These are phyloP conservation scores for Chymomyza fuscimana DNA, from an alignment of 2,888 invertebrate species.

Conservation along the genomic window DNA sequence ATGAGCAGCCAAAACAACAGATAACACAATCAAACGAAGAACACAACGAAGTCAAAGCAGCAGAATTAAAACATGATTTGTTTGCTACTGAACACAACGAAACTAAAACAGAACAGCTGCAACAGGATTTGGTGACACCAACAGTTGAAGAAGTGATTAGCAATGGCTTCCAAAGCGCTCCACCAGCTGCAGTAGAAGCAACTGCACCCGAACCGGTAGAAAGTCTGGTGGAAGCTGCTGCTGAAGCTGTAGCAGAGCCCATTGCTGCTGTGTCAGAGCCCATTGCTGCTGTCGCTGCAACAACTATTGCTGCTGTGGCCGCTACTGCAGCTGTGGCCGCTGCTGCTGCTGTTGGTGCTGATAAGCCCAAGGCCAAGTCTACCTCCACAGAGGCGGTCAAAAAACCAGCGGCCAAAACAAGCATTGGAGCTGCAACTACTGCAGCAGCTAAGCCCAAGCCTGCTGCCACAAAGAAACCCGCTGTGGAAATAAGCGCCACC, in stretches of 20 bases:
- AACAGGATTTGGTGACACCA: slow-evolving; percentile 6
- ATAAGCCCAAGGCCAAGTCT: slow-evolving; percentile 47
- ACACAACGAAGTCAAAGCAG: slow-evolving; percentile 34
- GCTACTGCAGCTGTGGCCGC: slow-evolving; percentile 34
- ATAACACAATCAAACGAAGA: slow-evolving; percentile 37
- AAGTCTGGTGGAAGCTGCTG: slow-evolving; percentile 15
- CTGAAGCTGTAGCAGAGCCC: slow-evolving; percentile 17
- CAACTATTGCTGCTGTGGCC: slow-evolving; percentile 15
- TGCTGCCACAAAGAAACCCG: slow-evolving; percentile 3
- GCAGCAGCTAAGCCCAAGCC: slow-evolving; percentile 46
- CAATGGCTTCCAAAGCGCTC: slow-evolving; percentile 32
- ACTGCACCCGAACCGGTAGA: slow-evolving; percentile 7
- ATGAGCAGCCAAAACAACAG: slow-evolving; percentile 24
- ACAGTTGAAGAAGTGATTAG: slow-evolving; percentile 14
- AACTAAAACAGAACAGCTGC: slow-evolving; percentile 12
- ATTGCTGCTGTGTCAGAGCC: neutral
- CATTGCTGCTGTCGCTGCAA: slow-evolving; percentile 8
- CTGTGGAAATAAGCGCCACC: slow-evolving; percentile 12
- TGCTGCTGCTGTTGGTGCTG: slow-evolving; percentile 28
- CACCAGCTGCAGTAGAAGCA: slow-evolving; percentile 35
- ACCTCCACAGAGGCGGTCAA: slow-evolving; percentile 33
- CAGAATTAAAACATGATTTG: neutral
- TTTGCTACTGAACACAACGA: slow-evolving; percentile 30
- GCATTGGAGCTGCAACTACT: slow-evolving; percentile 14
- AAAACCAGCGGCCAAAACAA: slow-evolving; percentile 43